Evolutionary conservation across 2,113 vertebrate genomes (phyloP), one percentile per base, ranked within the genome.

Genomic region (Pygoscelis antarcticus): DNA sequence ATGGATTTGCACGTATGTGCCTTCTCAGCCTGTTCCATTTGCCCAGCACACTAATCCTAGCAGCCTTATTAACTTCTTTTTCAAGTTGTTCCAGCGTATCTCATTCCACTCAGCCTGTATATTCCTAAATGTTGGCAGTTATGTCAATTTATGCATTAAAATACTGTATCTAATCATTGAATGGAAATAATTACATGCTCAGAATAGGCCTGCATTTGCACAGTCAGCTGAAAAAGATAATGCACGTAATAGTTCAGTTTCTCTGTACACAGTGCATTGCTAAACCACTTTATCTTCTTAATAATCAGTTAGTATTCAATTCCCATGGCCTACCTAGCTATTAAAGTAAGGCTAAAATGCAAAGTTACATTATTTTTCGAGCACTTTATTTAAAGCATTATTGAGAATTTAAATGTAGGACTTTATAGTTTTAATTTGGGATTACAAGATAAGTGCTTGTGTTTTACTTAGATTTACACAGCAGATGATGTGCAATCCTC

Each of bases 381-480:
- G 52, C 29, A 17, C 81, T 90, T 94, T 58, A 47, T 64, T 78
- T 70, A 40, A 90, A 90, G 57, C 36, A 2, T 70, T 52, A 9
- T 47, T 75, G 61, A 76, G 66, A 77, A 42, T 77, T 78, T 87
- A 74, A 91, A 77, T 20, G 11, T 16, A 32, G 4, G 36, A 9
- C 57, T 82, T 92, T 57, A 30, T 23, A 62, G 76, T 77, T 94
- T 68, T 77, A 70, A 92, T 93, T 91, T 93, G 47, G 52, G 88
- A 82, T 92, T 87, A 11, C 46, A 30, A 74, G 72, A 29, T 54
- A 55, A 74, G 68, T n/a, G 69, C 80, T 40, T 26, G 64, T 32
- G 47, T 47, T 83, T 62, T 54, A 5, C 72, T 52, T 5, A 4
- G 44, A 11, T 74, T 88, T 86, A 25, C 51, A 44, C 52, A 30